Evolutionary conservation across 1,140 invertebrate species (phyloP).

Genomic region (Vanessa atalanta): DNA sequence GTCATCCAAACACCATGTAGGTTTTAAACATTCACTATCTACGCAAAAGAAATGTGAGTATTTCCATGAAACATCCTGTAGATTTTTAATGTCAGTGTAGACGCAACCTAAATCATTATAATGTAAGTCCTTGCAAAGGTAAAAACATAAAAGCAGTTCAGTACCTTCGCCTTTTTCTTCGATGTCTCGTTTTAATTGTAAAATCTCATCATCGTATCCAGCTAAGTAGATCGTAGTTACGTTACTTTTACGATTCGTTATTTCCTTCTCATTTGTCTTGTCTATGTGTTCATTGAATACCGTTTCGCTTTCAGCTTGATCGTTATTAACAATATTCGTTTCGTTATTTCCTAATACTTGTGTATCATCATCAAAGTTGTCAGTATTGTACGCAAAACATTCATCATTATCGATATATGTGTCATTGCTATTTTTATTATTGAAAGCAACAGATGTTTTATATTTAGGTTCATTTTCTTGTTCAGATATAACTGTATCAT

Average conservation of each 20-base stretch:
- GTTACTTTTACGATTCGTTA: neutral
- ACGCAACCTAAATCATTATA: conserved; percentile 29
- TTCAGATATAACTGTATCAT: no score
- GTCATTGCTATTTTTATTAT: no score
- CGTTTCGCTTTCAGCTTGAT: neutral
- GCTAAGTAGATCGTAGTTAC: conserved; percentile 26
- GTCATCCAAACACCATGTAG: neutral
- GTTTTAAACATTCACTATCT: conserved; percentile 10
- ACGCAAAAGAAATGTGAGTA: conserved; percentile 32
- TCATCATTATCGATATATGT: no score
- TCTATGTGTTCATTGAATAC: neutral
- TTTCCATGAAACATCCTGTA: conserved; percentile 21
- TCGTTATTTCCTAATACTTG: neutral
- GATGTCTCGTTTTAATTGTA: conserved; percentile 29
- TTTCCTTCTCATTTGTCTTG: neutral
- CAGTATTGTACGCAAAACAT: no score
- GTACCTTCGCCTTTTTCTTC: conserved; percentile 13
- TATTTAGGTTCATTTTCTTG: no score
- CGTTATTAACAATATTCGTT: neutral
- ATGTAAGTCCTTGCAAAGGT: conserved; percentile 19
- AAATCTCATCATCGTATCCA: conserved; percentile 33
- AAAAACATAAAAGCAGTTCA: conserved; percentile 31
- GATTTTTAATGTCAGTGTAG: conserved; percentile 11
- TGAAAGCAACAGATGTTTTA: no score
- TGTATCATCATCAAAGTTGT: neutral